Percentiles rank a stretch among this genome's conserved stretches.
Evolutionary conservation across 1,140 invertebrate species (phyloP).

Genomic region (Drosophila kanapiae): DNA sequence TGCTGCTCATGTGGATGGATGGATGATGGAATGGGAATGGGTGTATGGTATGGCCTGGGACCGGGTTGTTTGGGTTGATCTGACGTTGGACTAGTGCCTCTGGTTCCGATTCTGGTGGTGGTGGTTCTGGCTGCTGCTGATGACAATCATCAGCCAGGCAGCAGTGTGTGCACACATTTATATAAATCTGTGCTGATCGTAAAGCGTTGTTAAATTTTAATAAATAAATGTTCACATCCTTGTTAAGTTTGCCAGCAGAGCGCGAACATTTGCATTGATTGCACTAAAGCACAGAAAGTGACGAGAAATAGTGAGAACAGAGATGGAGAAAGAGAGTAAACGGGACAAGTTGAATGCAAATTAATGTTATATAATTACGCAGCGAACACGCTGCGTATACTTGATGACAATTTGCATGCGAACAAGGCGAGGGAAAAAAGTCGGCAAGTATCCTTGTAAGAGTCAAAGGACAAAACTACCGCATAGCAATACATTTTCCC

Average conservation of each 20-base stretch:
- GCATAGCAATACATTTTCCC: conserved; percentile 40
- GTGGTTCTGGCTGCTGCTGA: conserved; percentile 35
- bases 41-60: conserved; percentile 12
- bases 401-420: conserved; percentile 65
- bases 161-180: conserved; percentile 38
- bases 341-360: conserved; percentile 63
- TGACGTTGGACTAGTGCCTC: conserved; percentile 17
- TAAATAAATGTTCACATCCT: conserved; percentile 84
- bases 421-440: conserved; percentile 39
- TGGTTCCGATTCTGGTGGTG: conserved; percentile 26
- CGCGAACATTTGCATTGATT: conserved; percentile 68
- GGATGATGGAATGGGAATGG: conserved; percentile 62
- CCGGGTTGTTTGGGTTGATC: conserved; percentile 46
- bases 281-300: conserved; percentile 25
- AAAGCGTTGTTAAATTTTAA: conserved; percentile 84
- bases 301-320: conserved; percentile 12
- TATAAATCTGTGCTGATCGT: conserved; percentile 81
- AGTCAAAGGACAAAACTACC: conserved; percentile 73
- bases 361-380: conserved; percentile 75
- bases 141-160: conserved; percentile 20
- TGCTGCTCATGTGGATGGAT: conserved; percentile 66
- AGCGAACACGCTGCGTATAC: conserved; percentile 64
- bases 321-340: not conserved
- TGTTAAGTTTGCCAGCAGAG: conserved; percentile 62
- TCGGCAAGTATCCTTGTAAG: conserved; percentile 53